A percentile compares a stretch with the other conserved stretches of the same genome.
These are phyloP conservation scores for Nycticryphes semicollaris DNA, from an alignment of 2,113 vertebrate genomes.

Conservation along the genomic window DNA sequence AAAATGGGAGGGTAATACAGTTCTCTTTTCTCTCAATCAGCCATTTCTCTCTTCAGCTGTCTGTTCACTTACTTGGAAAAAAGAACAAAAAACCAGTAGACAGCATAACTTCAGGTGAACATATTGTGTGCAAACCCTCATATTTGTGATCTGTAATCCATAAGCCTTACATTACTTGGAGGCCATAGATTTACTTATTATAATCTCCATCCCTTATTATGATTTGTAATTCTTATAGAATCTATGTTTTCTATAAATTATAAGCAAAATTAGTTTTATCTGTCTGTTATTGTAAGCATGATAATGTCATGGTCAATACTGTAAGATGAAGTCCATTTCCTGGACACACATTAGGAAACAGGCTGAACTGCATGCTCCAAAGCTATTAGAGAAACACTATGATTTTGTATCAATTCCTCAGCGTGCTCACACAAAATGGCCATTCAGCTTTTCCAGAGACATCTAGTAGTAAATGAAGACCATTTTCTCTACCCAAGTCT, in stretches of 20 bases:
- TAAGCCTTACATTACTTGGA: neutral
- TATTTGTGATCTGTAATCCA: neutral
- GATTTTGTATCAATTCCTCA: neutral
- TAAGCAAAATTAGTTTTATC: neutral
- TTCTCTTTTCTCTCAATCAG: neutral
- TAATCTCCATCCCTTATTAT: neutral
- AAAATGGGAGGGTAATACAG: neutral
- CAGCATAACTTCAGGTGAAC: neutral
- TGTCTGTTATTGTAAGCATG: neutral
- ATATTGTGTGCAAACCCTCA: neutral
- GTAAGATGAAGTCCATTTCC: neutral
- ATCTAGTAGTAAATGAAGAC: neutral
- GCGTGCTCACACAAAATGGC: neutral
- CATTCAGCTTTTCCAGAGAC: neutral
- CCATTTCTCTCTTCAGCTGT: neutral
- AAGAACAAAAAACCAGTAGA: neutral
- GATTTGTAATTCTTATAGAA: neutral
- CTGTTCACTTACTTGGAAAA: neutral
- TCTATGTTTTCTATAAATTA: neutral
- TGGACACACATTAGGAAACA: neutral
- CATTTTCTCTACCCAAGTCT: neutral
- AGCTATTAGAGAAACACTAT: neutral
- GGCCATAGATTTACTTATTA: neutral
- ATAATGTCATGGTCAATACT: neutral
- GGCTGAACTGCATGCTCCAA: neutral